These are phyloP conservation scores for Misgurnus anguillicaudatus DNA, from an alignment of 2,113 vertebrate species.

Conservation along the genomic window DNA sequence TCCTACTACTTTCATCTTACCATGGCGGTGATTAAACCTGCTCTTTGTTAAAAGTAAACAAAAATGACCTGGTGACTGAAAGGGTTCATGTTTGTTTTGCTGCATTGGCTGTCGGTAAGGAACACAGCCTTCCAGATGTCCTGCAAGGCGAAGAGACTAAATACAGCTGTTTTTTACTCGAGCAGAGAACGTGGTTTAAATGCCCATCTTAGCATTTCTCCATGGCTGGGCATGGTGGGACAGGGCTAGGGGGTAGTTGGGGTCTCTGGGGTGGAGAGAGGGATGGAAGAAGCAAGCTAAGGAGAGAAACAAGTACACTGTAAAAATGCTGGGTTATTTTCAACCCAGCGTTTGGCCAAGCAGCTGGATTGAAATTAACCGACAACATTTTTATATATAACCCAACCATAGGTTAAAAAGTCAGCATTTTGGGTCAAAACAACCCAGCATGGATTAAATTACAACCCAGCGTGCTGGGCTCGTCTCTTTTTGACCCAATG, in stretches of 20 bases:
- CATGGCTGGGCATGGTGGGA: conserved; percentile 36
- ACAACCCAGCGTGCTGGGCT: too few species aligned
- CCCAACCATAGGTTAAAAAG: too few species aligned
- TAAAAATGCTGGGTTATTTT: too few species aligned
- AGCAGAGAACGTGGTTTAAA: conserved; percentile 32
- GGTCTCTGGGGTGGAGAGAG: conserved; percentile 38
- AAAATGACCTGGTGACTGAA: neutral
- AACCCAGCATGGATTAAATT: too few species aligned
- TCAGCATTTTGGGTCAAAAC: too few species aligned
- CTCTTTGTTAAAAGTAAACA: conserved; percentile 23
- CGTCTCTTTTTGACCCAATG: too few species aligned
- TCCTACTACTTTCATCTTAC: neutral
- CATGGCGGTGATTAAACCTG: conserved; percentile 4
- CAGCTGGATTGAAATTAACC: too few species aligned
- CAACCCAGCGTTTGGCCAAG: too few species aligned
- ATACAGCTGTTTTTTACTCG: conserved; percentile 15
- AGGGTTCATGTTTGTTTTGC: conserved; percentile 21
- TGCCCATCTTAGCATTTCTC: conserved; percentile 60
- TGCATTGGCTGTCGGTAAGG: neutral
- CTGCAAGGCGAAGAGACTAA: neutral
- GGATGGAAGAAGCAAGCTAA: conserved; percentile 37
- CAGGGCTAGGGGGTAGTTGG: conserved; percentile 37
- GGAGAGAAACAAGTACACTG: neutral
- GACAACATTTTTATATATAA: too few species aligned
- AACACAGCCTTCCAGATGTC: conserved; percentile 7